Base-by-base conservation (phyloP, 2,797 vertebrate species). In the Smutsia temminckii region DNA sequence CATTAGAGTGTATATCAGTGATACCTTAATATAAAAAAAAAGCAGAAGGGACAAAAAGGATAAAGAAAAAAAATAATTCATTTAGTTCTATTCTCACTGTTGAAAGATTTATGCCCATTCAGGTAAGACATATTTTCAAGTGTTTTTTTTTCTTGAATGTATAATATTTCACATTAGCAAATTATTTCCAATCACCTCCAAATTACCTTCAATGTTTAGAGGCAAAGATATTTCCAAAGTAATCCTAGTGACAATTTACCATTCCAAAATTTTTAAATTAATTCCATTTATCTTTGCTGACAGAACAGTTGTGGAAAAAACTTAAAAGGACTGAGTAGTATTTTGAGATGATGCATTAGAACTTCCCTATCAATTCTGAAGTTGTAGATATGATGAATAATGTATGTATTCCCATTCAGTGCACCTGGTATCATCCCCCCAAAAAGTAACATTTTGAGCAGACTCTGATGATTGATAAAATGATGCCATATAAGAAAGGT, bases 81-180 rank as follows among this genome's bases (percentile, higher is more conserved):
- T 25, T 85, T 94, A 95, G 69, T n/a, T 68, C 17, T 79, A 7
- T 91, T 92, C 25, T 74, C 81, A 69, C 32, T 81, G 42, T 59
- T 90, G 85, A 92, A 92, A 93, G 75, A 92, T 89, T 93, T 85
- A 18, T 90, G 81, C 20, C 63, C 75, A 94, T 92, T 85, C 81
- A 91, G 79, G 81, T 85, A 92, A 90, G 85, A 96, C 68, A 78
- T n/a, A 68, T 90, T 92, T 93, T 88, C 66, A 78, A 92, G 9
- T 20, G 40, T 68, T 80, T 79, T 78, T 77, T 93, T 75, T 21
- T 6, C 40, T 88, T 79, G 59, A 89, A 63, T 20, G 32, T 23
- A 80, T 88, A 69, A 85, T 90, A 95, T 94, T 97, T 95, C 55
- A 92, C 59, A 74, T 95, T 92, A 90, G n/a, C 37, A 93, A 92